Base-by-base conservation (phyloP, 2,113 vertebrate genomes). In the Suncus etruscus region DNA sequence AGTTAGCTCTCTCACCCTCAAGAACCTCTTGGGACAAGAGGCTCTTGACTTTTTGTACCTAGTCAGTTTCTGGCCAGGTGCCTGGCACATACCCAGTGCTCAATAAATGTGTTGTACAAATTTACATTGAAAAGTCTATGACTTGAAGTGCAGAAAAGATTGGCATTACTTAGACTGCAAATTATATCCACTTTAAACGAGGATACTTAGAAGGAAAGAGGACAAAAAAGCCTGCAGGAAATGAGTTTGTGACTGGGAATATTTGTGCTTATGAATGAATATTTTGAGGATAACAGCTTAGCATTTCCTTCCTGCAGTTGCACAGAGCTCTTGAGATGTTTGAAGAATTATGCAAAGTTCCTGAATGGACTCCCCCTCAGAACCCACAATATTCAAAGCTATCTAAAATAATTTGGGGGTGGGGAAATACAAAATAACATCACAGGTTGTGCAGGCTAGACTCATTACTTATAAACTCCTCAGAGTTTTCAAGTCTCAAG, bases 141-240 rank as follows among this genome's bases (percentile, higher is more conserved):
- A 86, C 65, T 18, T 91, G 54, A 81, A 88, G 93, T 47, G 10
- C 20, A 76, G 70, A 91, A 88, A 76, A 85, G 86, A 90, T 70
- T 29, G 75, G 39, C 48, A 63, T 27, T 72, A 79, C 66, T 87
- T 78, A 8, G 39, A 80, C 58, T 47, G 54, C 29, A 94, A 94
- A 94, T 94, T 90, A 91, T 31, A 85, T 88, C 27, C 50, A 91
- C 82, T 92, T 94, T 77, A 50, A 91, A 93, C 87, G 80, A 32
- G 87, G 87, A 80, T 29, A 50, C 1, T 9, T 11, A 3, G 2
- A 77, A 86, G 58, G 31, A 66, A 92, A 85, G 83, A 70, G 51
- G 83, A 81, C 68, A 18, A 87, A 91, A 91, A 90, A 11, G 24
- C 8, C n/a, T 90, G 68, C 25, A n/a, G 39, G 29, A 70, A 72